Base-by-base conservation (phyloP, 2,113 vertebrate species). In the Haemorhous mexicanus region DNA sequence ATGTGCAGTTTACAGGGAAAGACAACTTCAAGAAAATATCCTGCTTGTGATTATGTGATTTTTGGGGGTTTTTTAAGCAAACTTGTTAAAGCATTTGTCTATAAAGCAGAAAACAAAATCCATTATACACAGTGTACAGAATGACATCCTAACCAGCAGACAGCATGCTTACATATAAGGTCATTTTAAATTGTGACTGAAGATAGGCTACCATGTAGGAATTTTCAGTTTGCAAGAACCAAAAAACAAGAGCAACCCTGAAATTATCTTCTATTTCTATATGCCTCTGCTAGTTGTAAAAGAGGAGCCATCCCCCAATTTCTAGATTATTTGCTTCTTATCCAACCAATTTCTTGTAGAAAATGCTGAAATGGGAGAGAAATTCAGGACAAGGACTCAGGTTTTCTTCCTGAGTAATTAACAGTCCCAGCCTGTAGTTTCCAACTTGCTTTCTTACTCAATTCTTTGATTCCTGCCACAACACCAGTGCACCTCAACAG, bases 81-180 rank as follows among this genome's bases (percentile, higher is more conserved):
- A 53, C 4, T 21, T 22, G 4, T 22, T 87, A 67, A 84, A 84
- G 16, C 2, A 12, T 47, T 69, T 79, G 4, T 3, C 28, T 21
- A 12, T 33, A 84, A 84, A 76, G 16, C 6, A 76, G 53, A 67
- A 90, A 80, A 79, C 3, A 46, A 35, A 66, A 47, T 43, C 26
- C 3, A 13, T 76, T 68, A 30, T 35, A 19, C 39, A 39, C 16
- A 52, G 23, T 17, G 5, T 39, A 70, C 27, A 90, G 55, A 66
- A 30, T 17, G 5, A 21, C 46, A 22, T 9, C 16, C 15, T 68
- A 81, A 33, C 7, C 44, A 88, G 39, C 49, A 78, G 15, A 18
- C 3, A 69, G 7, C 8, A 43, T 14, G 26, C 1, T 50, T 50
- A 26, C 1, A 5, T 4, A n/a, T 11, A 59, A 16, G 2, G 10